Base-by-base conservation (phyloP, 2,888 invertebrate genomes). In the Caenorhabditis becei region DNA sequence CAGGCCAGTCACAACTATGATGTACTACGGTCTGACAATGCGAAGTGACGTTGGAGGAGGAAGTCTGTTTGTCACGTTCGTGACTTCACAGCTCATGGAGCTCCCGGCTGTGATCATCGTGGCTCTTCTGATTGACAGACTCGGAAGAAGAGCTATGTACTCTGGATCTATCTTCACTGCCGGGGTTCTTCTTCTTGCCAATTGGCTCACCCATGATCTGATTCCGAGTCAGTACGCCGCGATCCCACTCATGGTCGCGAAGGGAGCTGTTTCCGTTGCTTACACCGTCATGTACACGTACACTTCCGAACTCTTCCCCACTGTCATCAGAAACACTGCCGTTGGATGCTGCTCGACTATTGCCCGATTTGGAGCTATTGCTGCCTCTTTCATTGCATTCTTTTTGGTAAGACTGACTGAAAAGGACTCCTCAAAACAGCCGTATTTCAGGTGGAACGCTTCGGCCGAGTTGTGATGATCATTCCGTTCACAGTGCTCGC, bases 281-380 rank as follows among this genome's bases (percentile, higher is more conserved):
- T 96, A 96, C 91, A 95, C 95, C 1, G 95, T 95, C 2, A 95
- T 95, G 14, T 96, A 96, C 91, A 93, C 96, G 23, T 96, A 95
- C 91, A 95, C 95, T 0, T 95, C 95, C 0, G 96, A 96, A 92
- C 91, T 96, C 16, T 96, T 96, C 91, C 96, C 96, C 0, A 96
- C 96, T 0, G 95, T 96, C 1, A 94, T 96, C 53, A 71, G 96
- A 32, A 96, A 96, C 90, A 94, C 95, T 44, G 96, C 95, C 0
- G 94, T 96, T 63, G 96, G 96, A 0, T 93, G 95, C 1, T 94
- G 95, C 26, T 96, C 96, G 0, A 95, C 95, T 93, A 94, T 94
- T 79, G 96, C 96, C 0, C 93, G 96, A 87, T 92, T 96, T 75
- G 96, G 96, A 7, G 95, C 96, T 0, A 95, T 96, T 93, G 86